These are phyloP conservation scores for Numida meleagris DNA, from an alignment of 2,113 vertebrate genomes.

Conservation along the genomic window DNA sequence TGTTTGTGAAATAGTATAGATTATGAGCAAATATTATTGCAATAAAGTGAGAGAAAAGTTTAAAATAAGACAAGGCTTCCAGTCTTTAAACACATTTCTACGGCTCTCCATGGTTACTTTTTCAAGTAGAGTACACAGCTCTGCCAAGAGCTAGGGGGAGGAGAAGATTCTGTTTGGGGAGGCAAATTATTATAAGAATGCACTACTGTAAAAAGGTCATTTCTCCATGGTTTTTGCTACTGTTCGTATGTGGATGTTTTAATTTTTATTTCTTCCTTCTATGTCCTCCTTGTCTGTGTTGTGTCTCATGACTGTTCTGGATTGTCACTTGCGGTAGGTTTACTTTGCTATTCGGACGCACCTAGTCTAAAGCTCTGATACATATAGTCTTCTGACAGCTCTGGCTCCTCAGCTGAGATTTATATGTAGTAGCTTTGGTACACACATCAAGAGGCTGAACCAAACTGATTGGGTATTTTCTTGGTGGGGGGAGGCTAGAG, in stretches of 20 bases:
- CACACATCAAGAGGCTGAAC: slow-evolving; percentile 91
- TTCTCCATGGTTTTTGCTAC: slow-evolving; percentile 85
- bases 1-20: background rate
- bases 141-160: background rate
- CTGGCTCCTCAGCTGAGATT: slow-evolving; percentile 83
- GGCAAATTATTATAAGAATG: background rate
- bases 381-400: slow-evolving; percentile 86
- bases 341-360: slow-evolving; percentile 90
- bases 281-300: slow-evolving; percentile 99
- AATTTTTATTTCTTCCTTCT: slow-evolving; percentile 99
- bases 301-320: slow-evolving; percentile 99
- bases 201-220: slow-evolving; percentile 78
- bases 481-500: background rate
- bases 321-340: slow-evolving; percentile 99
- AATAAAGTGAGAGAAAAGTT: background rate
- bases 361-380: slow-evolving; percentile 88
- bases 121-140: background rate
- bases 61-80: background rate
- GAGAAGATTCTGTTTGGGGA: background rate
- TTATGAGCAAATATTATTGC: background rate
- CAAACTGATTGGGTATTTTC: slow-evolving; percentile 84
- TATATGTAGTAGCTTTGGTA: slow-evolving; percentile 82
- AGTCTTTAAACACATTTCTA: background rate
- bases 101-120: background rate
- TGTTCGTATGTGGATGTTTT: slow-evolving; percentile 95